Evolutionary conservation across 2,113 vertebrate genomes (phyloP), one percentile per base, ranked within the genome.

Genomic region (Cinclus cinclus): DNA sequence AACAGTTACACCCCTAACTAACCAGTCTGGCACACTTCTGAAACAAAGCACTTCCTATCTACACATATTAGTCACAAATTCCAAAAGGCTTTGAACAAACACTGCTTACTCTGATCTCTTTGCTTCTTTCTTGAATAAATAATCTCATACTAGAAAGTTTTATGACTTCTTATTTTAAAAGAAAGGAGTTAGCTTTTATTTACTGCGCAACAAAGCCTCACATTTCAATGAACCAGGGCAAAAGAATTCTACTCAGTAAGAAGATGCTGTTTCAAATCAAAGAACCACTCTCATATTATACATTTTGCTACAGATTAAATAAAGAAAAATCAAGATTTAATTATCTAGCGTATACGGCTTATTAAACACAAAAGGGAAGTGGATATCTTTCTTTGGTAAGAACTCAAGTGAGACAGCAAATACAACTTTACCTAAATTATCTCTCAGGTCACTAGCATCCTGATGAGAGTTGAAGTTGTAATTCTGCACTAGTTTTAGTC

Each of bases 361-460:
- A 50, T 42, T 76, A 76, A 71, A 73, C 17, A 53, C 6, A 25
- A 50, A n/a, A 70, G 13, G 7, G 37, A 78, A 63, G 37, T 6
- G 3, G 28, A 9, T 24, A 49, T 70, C 31, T 71, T 53, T 68
- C 24, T 73, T 86, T 16, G 27, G 5, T 71, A 84, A 82, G 28
- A 53, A 74, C 25, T 41, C 9, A 68, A 75, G 15, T 41, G 31
- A 92, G 55, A 56, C 10, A 87, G 23, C 33, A 81, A 85, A 58
- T 70, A 33, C 5, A 53, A 64, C 82, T 97, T 98, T 95, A 99
- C 99, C 99, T 69, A 99, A 97, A 95, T 99, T 99, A 97, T 99
- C 99, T 94, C 99, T 98, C 84, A 99, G 98, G 75, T 99, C 99
- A 77, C 99, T 99, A 95, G 99, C 99, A 78, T 99, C 99, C 76